Conservation (phyloP, 2,113 vertebrate genomes). For the Melanerpes formicivorus region DNA sequence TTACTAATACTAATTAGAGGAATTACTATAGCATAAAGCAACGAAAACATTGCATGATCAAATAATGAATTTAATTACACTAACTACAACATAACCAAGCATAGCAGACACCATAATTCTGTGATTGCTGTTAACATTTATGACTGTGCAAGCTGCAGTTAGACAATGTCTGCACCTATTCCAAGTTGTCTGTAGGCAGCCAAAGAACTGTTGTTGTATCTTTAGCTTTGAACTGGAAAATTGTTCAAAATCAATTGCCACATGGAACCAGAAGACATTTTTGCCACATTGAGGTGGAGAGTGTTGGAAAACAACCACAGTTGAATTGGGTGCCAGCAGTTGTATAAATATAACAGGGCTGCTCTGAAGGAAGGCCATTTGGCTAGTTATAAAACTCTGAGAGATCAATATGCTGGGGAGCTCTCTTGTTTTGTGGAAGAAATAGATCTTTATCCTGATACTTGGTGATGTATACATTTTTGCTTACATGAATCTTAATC, state of each 20-base stretch:
- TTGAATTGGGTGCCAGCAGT: not conserved
- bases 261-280: not conserved
- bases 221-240: not conserved
- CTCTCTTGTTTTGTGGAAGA: not conserved
- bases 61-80: constrained; percentile 19
- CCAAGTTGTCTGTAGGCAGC: not conserved
- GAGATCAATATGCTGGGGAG: not conserved
- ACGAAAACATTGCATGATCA: constrained; percentile 10
- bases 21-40: not conserved
- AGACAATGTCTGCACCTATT: not conserved
- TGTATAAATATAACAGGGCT: not conserved
- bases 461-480: not conserved
- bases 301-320: not conserved
- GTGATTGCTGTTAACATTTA: not conserved
- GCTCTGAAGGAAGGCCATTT: not conserved
- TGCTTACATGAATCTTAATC: not conserved
- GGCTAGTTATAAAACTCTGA: not conserved
- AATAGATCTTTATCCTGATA: not conserved
- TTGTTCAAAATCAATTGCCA: not conserved
- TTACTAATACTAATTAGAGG: constrained; percentile 4
- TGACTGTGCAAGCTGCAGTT: not conserved
- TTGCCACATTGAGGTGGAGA: not conserved
- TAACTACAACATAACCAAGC: not conserved
- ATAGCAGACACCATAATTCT: not conserved
- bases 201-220: not conserved